phyloP scores from a whole-genome alignment of 2,113 vertebrate genomes.

The Sceloporus tristichus region DNA sequence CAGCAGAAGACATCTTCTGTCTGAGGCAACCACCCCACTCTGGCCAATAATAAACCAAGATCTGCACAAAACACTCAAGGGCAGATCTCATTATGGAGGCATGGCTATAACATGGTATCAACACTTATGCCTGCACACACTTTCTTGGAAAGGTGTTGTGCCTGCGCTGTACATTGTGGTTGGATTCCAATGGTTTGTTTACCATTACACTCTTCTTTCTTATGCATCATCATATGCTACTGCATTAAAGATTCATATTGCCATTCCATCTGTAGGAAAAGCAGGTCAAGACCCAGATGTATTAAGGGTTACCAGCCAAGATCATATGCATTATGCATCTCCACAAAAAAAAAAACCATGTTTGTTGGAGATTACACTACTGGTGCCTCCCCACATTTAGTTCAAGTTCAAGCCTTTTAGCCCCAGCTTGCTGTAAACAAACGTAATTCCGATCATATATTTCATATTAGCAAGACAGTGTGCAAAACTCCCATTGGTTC shows the following conservation, averaged over 20 bases:
- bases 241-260: constrained; percentile 16
- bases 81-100: neutral
- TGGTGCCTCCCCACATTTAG: neutral
- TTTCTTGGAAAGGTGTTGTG: constrained; percentile 38
- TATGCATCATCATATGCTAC: constrained; percentile 6
- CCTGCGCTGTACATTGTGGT: neutral
- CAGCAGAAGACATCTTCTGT: too few relatives aligned
- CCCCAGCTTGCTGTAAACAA: too few relatives aligned
- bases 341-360: neutral
- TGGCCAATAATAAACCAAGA: neutral
- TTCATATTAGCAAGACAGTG: neutral
- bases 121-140: neutral
- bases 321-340: constrained; percentile 22
- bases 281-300: constrained; percentile 23
- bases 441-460: neutral
- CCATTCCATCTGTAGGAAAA: constrained; percentile 26
- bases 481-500: neutral
- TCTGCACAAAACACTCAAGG: neutral
- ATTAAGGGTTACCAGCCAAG: constrained; percentile 19
- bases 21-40: neutral
- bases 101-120: constrained; percentile 11
- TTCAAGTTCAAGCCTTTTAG: neutral
- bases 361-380: neutral
- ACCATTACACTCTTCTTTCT: constrained; percentile 8
- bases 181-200: constrained; percentile 16